phyloP scores from a whole-genome alignment of 1,140 invertebrate species.

The Pectinophora gossypiella region DNA sequence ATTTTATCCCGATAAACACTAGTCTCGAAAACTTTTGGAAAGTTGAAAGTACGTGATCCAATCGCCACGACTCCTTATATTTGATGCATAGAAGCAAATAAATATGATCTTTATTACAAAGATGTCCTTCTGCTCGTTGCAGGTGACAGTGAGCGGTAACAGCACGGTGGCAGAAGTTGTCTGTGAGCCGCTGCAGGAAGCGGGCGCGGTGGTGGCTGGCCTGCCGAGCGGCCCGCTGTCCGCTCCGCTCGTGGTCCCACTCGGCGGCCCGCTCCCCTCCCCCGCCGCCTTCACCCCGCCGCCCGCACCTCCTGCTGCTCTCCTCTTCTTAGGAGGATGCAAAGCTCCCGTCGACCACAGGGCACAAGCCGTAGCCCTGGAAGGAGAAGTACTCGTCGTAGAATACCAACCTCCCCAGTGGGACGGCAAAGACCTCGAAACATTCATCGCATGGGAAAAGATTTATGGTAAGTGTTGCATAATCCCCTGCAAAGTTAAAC shows the following conservation, averaged over 20 bases:
- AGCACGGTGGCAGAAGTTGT: conserved; percentile 61
- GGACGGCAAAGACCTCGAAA: conserved; percentile 66
- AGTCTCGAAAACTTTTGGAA: too few relatives aligned
- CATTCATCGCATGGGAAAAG: conserved; percentile 67
- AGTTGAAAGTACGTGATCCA: too few relatives aligned
- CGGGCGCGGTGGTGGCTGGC: conserved; percentile 48
- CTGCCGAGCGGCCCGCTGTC: conserved; percentile 48
- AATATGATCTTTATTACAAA: too few relatives aligned
- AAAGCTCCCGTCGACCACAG: conserved; percentile 78
- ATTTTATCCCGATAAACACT: too few relatives aligned
- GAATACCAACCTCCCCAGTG: conserved; percentile 76
- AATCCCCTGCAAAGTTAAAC: too few relatives aligned
- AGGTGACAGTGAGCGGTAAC: conserved; percentile 60
- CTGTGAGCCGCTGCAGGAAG: conserved; percentile 53
- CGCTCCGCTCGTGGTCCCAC: conserved; percentile 37
- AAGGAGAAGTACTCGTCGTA: conserved; percentile 79
- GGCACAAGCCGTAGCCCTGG: conserved; percentile 75
- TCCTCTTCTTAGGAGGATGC: conserved; percentile 79
- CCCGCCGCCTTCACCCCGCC: conserved; percentile 27
- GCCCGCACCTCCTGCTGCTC: conserved; percentile 67
- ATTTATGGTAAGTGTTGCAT: conserved; percentile 56
- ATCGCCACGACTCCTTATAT: too few relatives aligned
- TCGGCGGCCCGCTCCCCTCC: conserved; percentile 40
- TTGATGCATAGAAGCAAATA: too few relatives aligned
- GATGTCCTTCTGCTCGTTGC: too few relatives aligned